These are phyloP conservation scores for Agonopterix subpropinquella DNA, from an alignment of 2,888 invertebrate species.

Conservation along the genomic window DNA sequence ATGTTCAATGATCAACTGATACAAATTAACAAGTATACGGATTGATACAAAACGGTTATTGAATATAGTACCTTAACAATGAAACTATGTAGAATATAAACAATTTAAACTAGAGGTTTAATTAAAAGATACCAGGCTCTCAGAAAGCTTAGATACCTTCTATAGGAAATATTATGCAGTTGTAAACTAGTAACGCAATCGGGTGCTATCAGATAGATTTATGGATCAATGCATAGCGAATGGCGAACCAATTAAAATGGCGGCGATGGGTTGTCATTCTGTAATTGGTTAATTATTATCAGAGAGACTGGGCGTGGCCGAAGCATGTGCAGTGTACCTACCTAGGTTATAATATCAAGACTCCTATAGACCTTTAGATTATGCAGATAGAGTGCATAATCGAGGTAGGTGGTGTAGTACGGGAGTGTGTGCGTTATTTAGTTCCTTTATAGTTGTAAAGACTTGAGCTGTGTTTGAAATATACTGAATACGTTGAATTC, in stretches of 20 bases:
- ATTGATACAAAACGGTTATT: too few relatives aligned
- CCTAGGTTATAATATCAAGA: slow-evolving; percentile 5
- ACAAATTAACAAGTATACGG: too few relatives aligned
- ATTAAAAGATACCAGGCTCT: slow-evolving; percentile 15
- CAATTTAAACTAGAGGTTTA: slow-evolving; percentile 2
- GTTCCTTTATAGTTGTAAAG: too few relatives aligned
- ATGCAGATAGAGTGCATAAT: neutral
- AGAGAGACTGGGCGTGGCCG: slow-evolving; percentile 50
- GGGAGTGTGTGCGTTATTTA: too few relatives aligned
- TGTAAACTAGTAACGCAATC: slow-evolving; percentile 1
- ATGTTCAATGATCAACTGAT: too few relatives aligned
- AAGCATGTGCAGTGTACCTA: slow-evolving; percentile 29
- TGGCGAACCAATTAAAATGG: slow-evolving; percentile 67
- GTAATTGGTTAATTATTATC: slow-evolving; percentile 74
- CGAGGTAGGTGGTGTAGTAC: neutral
- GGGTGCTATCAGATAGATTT: slow-evolving; percentile 26
- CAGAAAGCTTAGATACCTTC: slow-evolving; percentile 6
- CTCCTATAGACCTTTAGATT: slow-evolving; percentile 2
- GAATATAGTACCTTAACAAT: too few relatives aligned
- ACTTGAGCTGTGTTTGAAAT: too few relatives aligned
- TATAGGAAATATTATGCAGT: neutral
- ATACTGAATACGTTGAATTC: too few relatives aligned
- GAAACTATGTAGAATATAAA: too few relatives aligned
- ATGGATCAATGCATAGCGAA: slow-evolving; percentile 47
- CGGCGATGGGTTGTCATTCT: slow-evolving; percentile 62